These are phyloP conservation scores for Muntiacus muntjak DNA, from an alignment of 2,113 vertebrate species.

Conservation along the genomic window DNA sequence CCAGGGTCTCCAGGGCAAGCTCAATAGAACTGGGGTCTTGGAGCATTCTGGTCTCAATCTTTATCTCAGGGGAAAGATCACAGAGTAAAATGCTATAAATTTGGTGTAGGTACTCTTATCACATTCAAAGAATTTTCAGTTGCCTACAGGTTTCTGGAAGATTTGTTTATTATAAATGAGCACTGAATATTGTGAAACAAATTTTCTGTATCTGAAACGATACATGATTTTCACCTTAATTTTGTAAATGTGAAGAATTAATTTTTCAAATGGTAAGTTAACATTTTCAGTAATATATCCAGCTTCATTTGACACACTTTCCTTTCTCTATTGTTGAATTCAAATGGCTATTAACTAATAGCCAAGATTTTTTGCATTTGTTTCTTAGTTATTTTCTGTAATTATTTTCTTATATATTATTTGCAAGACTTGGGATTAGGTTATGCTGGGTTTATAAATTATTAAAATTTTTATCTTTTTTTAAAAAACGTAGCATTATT, in stretches of 20 bases:
- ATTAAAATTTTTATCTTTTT: neutral
- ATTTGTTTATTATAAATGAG: neutral
- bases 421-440: neutral
- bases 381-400: neutral
- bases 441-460: neutral
- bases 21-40: neutral
- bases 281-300: neutral
- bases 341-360: neutral
- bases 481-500: neutral
- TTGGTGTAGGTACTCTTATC: neutral
- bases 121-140: neutral
- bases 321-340: neutral
- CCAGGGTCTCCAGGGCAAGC: neutral
- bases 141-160: neutral
- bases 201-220: neutral
- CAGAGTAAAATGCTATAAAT: neutral
- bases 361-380: neutral
- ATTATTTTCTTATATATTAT: neutral
- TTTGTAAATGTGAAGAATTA: neutral
- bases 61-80: neutral
- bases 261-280: neutral
- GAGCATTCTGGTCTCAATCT: neutral
- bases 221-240: neutral
- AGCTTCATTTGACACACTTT: neutral
- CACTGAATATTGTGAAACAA: neutral